Evolutionary conservation across 2,113 vertebrate genomes (phyloP).

Genomic region (Cyanoderma ruficeps): DNA sequence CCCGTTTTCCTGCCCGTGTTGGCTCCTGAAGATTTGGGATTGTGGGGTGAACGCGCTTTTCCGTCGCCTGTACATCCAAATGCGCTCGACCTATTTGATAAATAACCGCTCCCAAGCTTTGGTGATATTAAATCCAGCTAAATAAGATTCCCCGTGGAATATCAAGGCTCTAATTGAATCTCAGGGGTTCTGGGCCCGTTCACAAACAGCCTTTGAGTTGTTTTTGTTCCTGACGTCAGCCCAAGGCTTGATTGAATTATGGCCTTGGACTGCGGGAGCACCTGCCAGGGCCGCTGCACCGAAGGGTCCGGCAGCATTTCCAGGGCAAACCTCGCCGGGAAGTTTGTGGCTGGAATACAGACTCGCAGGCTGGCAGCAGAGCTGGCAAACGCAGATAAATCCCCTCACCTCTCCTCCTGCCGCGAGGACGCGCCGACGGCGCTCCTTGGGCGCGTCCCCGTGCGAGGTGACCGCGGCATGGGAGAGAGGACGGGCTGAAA

Average conservation of each 20-base stretch:
- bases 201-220: conserved; percentile 71
- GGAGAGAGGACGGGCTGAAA: neutral
- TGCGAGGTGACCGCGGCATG: accelerated
- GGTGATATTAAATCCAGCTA: conserved; percentile 72
- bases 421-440: accelerated
- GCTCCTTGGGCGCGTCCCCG: neutral
- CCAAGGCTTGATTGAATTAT: conserved; percentile 77
- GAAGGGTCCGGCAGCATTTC: conserved; percentile 59
- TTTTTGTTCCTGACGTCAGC: conserved; percentile 76
- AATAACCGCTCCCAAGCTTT: conserved; percentile 70
- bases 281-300: conserved; percentile 60
- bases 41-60: neutral
- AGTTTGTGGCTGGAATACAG: conserved; percentile 9
- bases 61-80: conserved; percentile 23
- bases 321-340: conserved; percentile 49
- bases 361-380: neutral
- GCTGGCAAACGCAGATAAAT: accelerated
- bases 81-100: conserved; percentile 55
- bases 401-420: neutral
- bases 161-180: conserved; percentile 77
- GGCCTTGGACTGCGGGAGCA: conserved; percentile 59
- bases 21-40: conserved; percentile 16
- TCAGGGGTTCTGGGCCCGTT: conserved; percentile 76
- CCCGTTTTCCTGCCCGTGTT: neutral
- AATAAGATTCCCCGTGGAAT: conserved; percentile 72